These are phyloP conservation scores for Eulithis prunata DNA, from an alignment of 2,888 invertebrate genomes.

Conservation along the genomic window DNA sequence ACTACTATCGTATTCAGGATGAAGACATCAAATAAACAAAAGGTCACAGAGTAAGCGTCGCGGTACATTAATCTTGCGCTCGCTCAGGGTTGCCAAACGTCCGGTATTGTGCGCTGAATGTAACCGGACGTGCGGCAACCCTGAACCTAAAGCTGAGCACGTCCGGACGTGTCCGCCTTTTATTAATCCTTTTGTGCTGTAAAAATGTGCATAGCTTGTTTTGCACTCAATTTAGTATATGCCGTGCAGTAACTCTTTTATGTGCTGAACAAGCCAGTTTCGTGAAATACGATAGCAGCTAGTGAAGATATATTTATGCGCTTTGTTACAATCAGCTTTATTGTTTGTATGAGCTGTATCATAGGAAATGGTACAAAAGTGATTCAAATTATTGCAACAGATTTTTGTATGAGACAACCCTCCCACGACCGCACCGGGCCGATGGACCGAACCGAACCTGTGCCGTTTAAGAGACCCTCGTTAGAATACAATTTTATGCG, in stretches of 20 bases:
- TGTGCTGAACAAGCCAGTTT: neutral
- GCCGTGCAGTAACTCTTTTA: constrained; percentile 3
- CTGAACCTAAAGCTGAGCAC: neutral
- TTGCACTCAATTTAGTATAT: constrained; percentile 16
- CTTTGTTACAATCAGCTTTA: neutral
- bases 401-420: neutral
- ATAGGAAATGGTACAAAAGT: too few species aligned
- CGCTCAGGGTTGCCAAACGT: constrained; percentile 6
- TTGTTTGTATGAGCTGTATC: too few species aligned
- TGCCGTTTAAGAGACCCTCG: too few species aligned
- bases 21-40: constrained; percentile 31
- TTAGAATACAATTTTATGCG: constrained; percentile 4
- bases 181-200: constrained; percentile 2
- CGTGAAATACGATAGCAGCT: neutral
- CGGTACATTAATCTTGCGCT: constrained; percentile 25
- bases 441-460: neutral
- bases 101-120: neutral
- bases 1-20: constrained; percentile 13
- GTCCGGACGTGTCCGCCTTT: constrained; percentile 4
- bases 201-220: constrained; percentile 13
- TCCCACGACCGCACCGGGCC: neutral
- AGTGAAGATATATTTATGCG: neutral
- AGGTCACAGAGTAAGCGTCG: constrained; percentile 17
- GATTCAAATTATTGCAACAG: neutral
- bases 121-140: constrained; percentile 4